Evolutionary conservation across 2,113 vertebrate genomes (phyloP).

Genomic region (Chionis minor): DNA sequence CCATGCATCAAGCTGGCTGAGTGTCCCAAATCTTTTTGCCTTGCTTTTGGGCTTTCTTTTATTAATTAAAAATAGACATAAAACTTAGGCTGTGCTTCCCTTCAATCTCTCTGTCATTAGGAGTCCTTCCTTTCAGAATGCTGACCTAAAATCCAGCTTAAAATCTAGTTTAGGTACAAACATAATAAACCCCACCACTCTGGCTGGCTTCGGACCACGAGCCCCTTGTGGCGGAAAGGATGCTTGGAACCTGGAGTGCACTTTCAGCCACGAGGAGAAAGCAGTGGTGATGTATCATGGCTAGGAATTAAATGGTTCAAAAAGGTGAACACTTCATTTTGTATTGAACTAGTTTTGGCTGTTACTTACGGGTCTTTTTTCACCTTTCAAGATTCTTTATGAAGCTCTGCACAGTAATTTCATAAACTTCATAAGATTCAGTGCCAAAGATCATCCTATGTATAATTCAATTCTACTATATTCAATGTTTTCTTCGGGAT

Average conservation of each 20-base stretch:
- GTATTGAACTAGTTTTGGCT: background rate
- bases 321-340: background rate
- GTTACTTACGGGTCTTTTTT: background rate
- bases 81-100: background rate
- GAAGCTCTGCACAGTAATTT: background rate
- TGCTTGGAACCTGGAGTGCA: background rate
- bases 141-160: background rate
- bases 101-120: background rate
- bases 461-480: background rate
- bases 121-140: background rate
- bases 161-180: background rate
- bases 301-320: background rate
- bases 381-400: background rate
- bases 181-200: background rate
- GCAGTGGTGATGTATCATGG: background rate
- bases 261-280: background rate
- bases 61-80: background rate
- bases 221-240: background rate
- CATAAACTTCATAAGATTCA: background rate
- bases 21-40: background rate
- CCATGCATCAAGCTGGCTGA: background rate
- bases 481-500: background rate
- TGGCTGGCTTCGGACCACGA: background rate
- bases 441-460: background rate
- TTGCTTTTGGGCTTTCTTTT: background rate